Conservation (phyloP, 2,888 invertebrate genomes). For the Crioceris asparagi region DNA sequence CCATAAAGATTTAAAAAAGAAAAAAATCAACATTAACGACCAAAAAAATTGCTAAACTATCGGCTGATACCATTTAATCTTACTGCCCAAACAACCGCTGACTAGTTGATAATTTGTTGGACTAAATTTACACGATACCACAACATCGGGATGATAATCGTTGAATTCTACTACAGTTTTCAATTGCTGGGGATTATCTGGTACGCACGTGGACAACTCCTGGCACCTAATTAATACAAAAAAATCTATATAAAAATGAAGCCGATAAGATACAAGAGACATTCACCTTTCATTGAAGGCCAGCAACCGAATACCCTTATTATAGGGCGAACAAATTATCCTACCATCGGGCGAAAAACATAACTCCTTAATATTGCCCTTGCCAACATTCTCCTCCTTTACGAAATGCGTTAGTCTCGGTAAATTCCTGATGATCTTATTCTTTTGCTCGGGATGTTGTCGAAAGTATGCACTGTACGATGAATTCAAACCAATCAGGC, state of each 20-base stretch:
- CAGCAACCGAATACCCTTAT: constrained; percentile 73
- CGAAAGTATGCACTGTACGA: constrained; percentile 28
- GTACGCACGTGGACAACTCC: constrained; percentile 63
- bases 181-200: constrained; percentile 41
- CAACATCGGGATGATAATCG: constrained; percentile 70
- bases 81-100: constrained; percentile 81
- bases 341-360: constrained; percentile 87
- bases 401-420: constrained; percentile 72
- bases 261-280: too few relatives aligned
- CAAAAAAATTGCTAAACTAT: too few relatives aligned
- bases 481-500: constrained; percentile 28
- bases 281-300: constrained; percentile 65
- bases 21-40: too few relatives aligned
- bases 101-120: constrained; percentile 78
- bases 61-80: constrained; percentile 85
- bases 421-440: constrained; percentile 55
- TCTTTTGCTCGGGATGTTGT: constrained; percentile 29
- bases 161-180: constrained; percentile 57
- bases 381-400: constrained; percentile 80
- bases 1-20: too few relatives aligned
- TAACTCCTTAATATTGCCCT: constrained; percentile 86
- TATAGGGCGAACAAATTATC: constrained; percentile 82
- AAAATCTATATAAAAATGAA: too few relatives aligned
- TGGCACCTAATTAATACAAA: too few relatives aligned
- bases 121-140: constrained; percentile 83